Evolutionary conservation across 2,113 vertebrate species (phyloP), one percentile per base, ranked within the genome.

Genomic region (Aptenodytes patagonicus): DNA sequence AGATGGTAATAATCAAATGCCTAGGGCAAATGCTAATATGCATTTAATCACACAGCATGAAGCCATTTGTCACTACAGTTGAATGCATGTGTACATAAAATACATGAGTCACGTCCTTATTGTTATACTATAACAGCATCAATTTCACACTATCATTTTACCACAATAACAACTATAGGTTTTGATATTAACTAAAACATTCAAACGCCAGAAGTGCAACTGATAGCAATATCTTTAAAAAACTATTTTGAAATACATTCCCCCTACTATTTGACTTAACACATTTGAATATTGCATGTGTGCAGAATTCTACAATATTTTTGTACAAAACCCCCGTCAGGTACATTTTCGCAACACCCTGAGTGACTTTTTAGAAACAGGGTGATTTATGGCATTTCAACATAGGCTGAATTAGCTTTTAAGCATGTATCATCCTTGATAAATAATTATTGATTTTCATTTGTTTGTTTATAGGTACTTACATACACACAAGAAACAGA

Each of bases 41-140:
- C 98, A 98, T 99, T 99, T 99, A 99, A 99, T 99, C 98, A 98
- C 98, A 98, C 97, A 97, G 98, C 98, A 98, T 98, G 97, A 98
- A 98, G 95, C 97, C 97, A 98, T 98, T 98, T 98, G 98, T 98
- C 98, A 99, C 97, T 98, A 98, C 98, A 98, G 98, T 97, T 98
- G 98, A 98, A 97, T 98, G 98, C 97, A 96, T 97, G 98, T 97
- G 98, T 98, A 98, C 98, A 98, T 98, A 98, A 98, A 98, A 98
- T 98, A 98, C 98, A 98, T 96, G 97, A 98, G 97, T 98, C 98
- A 98, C 97, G 86, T 98, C 98, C 97, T 98, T 98, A 98, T 97
- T 97, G 98, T 98, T 98, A 98, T 98, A 98, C 31, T 98, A 97
- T 98, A 98, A 98, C 98, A 97, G 98, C 98, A 98, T 97, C 98